phyloP scores from a whole-genome alignment of 2,888 invertebrate species.

The Tryphoninae sp. region DNA sequence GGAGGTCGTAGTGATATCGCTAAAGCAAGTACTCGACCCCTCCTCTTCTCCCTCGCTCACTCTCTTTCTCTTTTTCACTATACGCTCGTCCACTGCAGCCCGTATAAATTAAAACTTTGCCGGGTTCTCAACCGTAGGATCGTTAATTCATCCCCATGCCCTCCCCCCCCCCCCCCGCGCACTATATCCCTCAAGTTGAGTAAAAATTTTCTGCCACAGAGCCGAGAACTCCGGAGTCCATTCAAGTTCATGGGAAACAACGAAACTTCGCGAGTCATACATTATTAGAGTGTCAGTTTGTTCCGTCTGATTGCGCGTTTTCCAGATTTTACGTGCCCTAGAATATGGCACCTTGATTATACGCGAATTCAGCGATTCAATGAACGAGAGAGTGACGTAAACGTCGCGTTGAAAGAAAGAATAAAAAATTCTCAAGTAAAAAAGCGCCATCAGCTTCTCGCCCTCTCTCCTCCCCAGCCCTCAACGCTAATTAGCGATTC shows the following conservation, averaged over 20 bases:
- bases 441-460: slow-evolving; percentile 29
- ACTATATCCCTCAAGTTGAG: slow-evolving; percentile 36
- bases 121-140: slow-evolving; percentile 67
- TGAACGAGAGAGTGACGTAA: slow-evolving; percentile 26
- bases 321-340: not conserved
- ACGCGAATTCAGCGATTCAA: slow-evolving; percentile 41
- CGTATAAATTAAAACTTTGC: slow-evolving; percentile 74
- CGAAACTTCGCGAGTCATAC: slow-evolving; percentile 55
- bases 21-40: slow-evolving; percentile 50
- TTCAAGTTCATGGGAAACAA: slow-evolving; percentile 50
- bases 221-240: slow-evolving; percentile 16
- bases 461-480: not conserved
- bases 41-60: slow-evolving; percentile 20
- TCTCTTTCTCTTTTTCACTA: slow-evolving; percentile 28
- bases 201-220: slow-evolving; percentile 56
- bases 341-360: slow-evolving; percentile 1
- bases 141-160: slow-evolving; percentile 76
- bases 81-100: slow-evolving; percentile 61
- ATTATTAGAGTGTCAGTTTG: slow-evolving; percentile 52
- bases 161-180: slow-evolving; percentile 1
- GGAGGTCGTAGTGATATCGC: slow-evolving; percentile 60
- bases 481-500: slow-evolving; percentile 72
- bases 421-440: not conserved
- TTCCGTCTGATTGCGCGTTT: slow-evolving; percentile 34
- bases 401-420: not conserved